A percentile compares a stretch with the other conserved stretches of the same genome.
These are phyloP conservation scores for Tenthredo mesomela DNA, from an alignment of 2,888 invertebrate species.

Conservation along the genomic window DNA sequence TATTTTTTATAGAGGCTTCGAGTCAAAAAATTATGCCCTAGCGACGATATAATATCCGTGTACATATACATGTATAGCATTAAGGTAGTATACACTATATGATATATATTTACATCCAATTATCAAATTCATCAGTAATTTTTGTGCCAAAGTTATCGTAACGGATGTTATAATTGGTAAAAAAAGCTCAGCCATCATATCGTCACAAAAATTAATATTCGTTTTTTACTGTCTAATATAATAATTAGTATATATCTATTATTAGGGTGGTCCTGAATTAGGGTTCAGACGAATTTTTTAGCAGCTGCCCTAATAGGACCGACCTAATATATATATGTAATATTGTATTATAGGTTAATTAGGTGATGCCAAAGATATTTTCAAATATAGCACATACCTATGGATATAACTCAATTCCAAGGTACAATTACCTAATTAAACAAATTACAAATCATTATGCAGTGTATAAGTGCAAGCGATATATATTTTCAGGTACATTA, in stretches of 20 bases:
- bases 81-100: background rate
- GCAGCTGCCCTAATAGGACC: too few relatives aligned
- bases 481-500: constrained; percentile 43
- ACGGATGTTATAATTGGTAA: background rate
- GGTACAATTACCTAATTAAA: background rate
- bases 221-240: background rate
- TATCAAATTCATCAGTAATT: background rate
- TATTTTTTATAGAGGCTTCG: background rate
- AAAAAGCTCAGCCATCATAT: background rate
- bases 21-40: background rate
- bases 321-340: background rate
- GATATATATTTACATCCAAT: background rate
- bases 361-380: background rate
- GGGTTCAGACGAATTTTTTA: too few relatives aligned
- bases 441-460: background rate
- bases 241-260: too few relatives aligned
- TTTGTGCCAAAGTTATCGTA: background rate
- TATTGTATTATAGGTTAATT: background rate
- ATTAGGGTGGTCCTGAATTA: too few relatives aligned
- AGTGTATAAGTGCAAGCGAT: background rate
- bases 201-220: background rate
- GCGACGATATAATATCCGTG: background rate
- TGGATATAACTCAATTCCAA: background rate
- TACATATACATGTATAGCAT: background rate
- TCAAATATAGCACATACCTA: background rate